Evolutionary conservation across 1,140 invertebrate genomes (phyloP).

Genomic region (Zaprionus vittiger): DNA sequence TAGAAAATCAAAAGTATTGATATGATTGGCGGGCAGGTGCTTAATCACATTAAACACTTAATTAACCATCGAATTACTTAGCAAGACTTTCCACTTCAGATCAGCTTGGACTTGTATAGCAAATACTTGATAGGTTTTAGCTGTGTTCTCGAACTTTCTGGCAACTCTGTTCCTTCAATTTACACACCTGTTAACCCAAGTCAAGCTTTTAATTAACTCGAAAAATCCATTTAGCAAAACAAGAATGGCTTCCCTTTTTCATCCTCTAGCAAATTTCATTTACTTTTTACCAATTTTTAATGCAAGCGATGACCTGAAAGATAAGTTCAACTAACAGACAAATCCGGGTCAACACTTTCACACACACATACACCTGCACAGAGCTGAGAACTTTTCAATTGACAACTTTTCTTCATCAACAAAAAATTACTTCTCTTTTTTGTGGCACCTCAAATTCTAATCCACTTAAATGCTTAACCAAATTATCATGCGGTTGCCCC

Average conservation of each 20-base stretch:
- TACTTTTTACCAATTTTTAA: conserved; percentile 47
- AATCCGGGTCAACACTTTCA: conserved; percentile 28
- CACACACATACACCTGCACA: conserved; percentile 3
- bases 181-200: neutral
- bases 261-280: conserved; percentile 24
- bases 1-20: conserved; percentile 26
- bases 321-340: conserved; percentile 46
- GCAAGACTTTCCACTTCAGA: neutral
- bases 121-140: too few relatives aligned
- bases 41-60: neutral
- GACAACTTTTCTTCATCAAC: conserved; percentile 65
- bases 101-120: neutral
- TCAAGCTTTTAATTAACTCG: conserved; percentile 3
- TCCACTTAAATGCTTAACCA: conserved; percentile 81
- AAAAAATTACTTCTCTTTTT: conserved; percentile 41
- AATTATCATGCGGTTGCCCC: conserved; percentile 64
- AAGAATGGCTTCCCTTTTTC: conserved; percentile 26
- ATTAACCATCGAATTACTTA: neutral
- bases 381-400: conserved; percentile 69
- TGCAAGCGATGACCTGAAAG: conserved; percentile 62
- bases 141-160: neutral
- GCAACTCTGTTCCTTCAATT: neutral
- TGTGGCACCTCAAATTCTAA: conserved; percentile 76
- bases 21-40: neutral
- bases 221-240: conserved; percentile 7